phyloP scores from a whole-genome alignment of 2,888 invertebrate genomes.

The Dryococelus australis region DNA sequence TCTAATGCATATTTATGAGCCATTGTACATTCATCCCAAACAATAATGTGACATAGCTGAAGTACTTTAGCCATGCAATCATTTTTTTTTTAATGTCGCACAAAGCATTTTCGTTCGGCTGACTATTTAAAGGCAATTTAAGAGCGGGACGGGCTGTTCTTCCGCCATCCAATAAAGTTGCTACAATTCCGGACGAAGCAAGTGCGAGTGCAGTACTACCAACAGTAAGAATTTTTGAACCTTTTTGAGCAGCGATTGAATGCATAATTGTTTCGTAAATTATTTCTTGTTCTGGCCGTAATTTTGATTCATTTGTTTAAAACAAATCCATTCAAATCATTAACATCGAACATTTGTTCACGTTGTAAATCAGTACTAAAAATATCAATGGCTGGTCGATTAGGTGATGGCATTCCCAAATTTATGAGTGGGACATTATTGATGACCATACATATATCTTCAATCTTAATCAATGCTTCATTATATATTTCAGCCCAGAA shows the following conservation, averaged over 20 bases:
- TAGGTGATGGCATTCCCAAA: slow-evolving; percentile 50
- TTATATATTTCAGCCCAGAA: slow-evolving; percentile 50
- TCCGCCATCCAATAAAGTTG: slow-evolving; percentile 25
- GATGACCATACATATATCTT: slow-evolving; percentile 49
- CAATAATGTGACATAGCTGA: background rate
- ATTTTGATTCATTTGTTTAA: background rate
- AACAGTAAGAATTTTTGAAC: background rate
- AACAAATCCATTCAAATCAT: slow-evolving; percentile 40
- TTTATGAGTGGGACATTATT: slow-evolving; percentile 45
- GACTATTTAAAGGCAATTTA: slow-evolving; percentile 13
- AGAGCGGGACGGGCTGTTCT: slow-evolving; percentile 18
- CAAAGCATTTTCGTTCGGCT: background rate
- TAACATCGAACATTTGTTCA: slow-evolving; percentile 48
- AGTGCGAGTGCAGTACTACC: background rate
- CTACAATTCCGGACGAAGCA: background rate
- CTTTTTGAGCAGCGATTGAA: background rate
- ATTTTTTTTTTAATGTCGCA: background rate
- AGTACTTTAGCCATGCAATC: background rate
- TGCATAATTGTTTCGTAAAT: background rate
- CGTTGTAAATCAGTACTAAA: slow-evolving; percentile 48
- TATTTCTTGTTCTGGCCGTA: slow-evolving; percentile 26
- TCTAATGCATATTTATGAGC: slow-evolving; percentile 17
- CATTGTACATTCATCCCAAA: slow-evolving; percentile 28
- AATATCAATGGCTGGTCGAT: slow-evolving; percentile 44
- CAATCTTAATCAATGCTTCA: slow-evolving; percentile 51